Base-by-base conservation (phyloP, 2,888 invertebrate genomes). In the Pomacea canaliculata region DNA sequence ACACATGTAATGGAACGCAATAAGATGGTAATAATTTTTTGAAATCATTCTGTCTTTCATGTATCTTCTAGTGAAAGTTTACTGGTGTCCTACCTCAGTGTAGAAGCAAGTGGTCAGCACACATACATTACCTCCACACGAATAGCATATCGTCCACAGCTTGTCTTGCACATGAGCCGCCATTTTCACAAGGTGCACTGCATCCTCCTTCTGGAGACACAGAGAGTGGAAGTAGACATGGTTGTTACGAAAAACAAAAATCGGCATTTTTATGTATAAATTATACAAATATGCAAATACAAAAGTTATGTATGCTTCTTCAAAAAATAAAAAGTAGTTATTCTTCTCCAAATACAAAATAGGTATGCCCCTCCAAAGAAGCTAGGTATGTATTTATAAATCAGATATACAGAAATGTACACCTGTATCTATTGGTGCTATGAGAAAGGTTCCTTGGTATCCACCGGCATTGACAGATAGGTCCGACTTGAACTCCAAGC, bases 401-500 rank as follows among this genome's bases (percentile, higher is more conserved):
- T 23, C 23, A 23, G 23, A 23, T 23, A 23, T 23, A 37, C 3
- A 60, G 60, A 60, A 60, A 60, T 60, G 60, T 60, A n/a, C 16
- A 80, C 80, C 76, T 27, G 76, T 71, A n/a, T 68, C 70, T 7
- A 80, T 46, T 48, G 80, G 80, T 19, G 78, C 71, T 18, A 76
- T 73, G 37, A 80, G 65, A 18, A 78, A 78, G 13, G 76, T 56
- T 46, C 76, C 81, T 46, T 46, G 70, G 69, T 77, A 81, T 4
- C 81, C 81, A 4, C 63, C 66, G 23, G 59, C 77, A 49, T 70
- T 78, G 59, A 77, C 76, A 18, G 81, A 80, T 23, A 70, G 71
- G 65, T 81, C 81, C 0, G 80, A 79, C 18, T 18, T 70, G 70
- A 81, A 81, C 46, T 78, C 70, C 46, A 81, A 49, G 27, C 78